phyloP scores from a whole-genome alignment of 2,888 invertebrate genomes.

The Agrotis segetum region DNA sequence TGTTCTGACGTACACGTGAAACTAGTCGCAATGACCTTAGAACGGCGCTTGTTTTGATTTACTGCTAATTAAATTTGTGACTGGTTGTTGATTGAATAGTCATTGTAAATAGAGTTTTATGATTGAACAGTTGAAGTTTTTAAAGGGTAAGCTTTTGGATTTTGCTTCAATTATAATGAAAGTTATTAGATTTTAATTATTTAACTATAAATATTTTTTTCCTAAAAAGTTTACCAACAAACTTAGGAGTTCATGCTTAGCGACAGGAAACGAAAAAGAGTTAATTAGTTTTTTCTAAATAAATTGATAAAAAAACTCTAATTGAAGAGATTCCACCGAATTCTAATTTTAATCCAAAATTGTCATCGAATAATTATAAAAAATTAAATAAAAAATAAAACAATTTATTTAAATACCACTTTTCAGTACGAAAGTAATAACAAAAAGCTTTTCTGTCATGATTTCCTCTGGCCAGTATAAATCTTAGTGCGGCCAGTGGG shows the following conservation, averaged over 20 bases:
- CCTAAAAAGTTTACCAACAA: not conserved
- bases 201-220: too few species aligned
- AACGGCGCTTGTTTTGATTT: constrained; percentile 43
- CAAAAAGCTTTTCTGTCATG: constrained; percentile 74
- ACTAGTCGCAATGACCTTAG: constrained; percentile 58
- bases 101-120: constrained; percentile 23
- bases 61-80: constrained; percentile 43
- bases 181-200: not conserved
- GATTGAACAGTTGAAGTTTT: not conserved
- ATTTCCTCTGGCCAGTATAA: constrained; percentile 81
- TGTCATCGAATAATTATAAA: too few species aligned
- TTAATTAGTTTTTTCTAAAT: too few species aligned
- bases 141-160: not conserved
- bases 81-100: constrained; percentile 30
- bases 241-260: not conserved
- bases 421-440: constrained; percentile 69
- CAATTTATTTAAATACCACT: constrained; percentile 3
- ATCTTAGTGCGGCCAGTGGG: constrained; percentile 84
- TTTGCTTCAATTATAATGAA: not conserved
- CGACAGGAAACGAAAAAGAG: too few species aligned
- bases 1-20: constrained; percentile 42
- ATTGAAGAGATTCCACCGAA: too few species aligned
- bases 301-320: too few species aligned
- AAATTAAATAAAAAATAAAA: constrained; percentile 8
- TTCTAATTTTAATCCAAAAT: not conserved